Conservation (phyloP, 2,113 vertebrate genomes). For the Salvelinus sp. region DNA sequence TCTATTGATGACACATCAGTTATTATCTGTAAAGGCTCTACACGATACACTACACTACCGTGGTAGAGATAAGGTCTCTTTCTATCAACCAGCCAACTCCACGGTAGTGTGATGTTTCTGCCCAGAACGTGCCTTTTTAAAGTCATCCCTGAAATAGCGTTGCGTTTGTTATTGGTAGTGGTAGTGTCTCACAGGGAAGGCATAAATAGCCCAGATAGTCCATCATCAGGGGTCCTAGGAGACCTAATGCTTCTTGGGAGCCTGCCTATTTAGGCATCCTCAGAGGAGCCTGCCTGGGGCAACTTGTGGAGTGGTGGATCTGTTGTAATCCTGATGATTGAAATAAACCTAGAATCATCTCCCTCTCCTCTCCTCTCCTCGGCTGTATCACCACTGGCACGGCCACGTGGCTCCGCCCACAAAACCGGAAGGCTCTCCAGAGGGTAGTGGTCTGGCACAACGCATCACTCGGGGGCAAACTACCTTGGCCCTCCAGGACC, state of each 20-base stretch:
- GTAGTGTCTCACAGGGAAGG: slow-evolving; percentile 1
- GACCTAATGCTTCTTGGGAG: slow-evolving; percentile 43
- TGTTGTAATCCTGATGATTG: slow-evolving; percentile 58
- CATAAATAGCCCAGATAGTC: slow-evolving; percentile 50
- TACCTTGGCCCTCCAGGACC: too few relatives aligned
- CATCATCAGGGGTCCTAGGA: slow-evolving; percentile 45
- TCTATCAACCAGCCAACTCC: background rate
- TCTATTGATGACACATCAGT: background rate
- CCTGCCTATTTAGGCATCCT: slow-evolving; percentile 40
- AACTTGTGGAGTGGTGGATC: slow-evolving; percentile 51
- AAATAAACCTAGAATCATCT: slow-evolving; percentile 57
- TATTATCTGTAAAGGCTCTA: background rate
- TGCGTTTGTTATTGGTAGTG: slow-evolving; percentile 29
- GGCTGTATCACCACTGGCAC: too few relatives aligned
- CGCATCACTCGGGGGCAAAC: too few relatives aligned
- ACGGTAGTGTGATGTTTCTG: background rate
- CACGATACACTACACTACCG: background rate
- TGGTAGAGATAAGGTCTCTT: background rate
- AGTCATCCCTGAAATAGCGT: slow-evolving; percentile 44
- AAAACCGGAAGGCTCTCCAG: too few relatives aligned
- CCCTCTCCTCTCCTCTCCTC: background rate
- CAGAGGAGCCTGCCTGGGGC: slow-evolving; percentile 43
- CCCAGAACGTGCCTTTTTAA: slow-evolving; percentile 11
- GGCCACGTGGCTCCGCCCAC: too few relatives aligned
- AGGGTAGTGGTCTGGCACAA: too few relatives aligned